phyloP scores from a whole-genome alignment of 2,888 invertebrate genomes.

The Gerosis bhagava region DNA sequence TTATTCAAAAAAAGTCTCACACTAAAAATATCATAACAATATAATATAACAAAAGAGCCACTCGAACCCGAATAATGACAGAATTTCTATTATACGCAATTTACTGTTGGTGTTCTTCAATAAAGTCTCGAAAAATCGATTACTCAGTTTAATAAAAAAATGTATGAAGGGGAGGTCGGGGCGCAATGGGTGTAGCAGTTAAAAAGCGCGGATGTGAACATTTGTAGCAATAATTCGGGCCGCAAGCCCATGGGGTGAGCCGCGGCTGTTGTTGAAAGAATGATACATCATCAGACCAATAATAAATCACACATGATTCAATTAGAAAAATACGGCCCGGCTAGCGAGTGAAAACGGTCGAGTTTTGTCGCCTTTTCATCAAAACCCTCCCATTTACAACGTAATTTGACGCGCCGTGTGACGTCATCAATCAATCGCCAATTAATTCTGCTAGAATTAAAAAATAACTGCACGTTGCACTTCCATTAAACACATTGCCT shows the following conservation, averaged over 20 bases:
- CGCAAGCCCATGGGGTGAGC: slow-evolving; percentile 71
- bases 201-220: slow-evolving; percentile 73
- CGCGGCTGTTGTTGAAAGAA: slow-evolving; percentile 79
- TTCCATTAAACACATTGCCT: no score
- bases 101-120: slow-evolving; percentile 42
- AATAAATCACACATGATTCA: slow-evolving; percentile 82
- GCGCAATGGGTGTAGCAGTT: slow-evolving; percentile 56
- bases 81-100: slow-evolving; percentile 39
- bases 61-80: slow-evolving; percentile 29
- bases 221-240: slow-evolving; percentile 78
- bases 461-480: slow-evolving; percentile 14
- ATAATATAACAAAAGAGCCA: slow-evolving; percentile 16
- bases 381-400: slow-evolving; percentile 58
- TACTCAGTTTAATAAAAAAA: slow-evolving; percentile 69
- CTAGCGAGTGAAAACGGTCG: slow-evolving; percentile 54
- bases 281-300: slow-evolving; percentile 82
- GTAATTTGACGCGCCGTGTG: slow-evolving; percentile 75
- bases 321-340: slow-evolving; percentile 77
- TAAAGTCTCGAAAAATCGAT: slow-evolving; percentile 44
- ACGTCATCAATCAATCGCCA: slow-evolving; percentile 74
- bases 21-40: slow-evolving; percentile 1
- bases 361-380: slow-evolving; percentile 59
- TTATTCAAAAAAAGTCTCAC: slow-evolving; percentile 1
- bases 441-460: slow-evolving; percentile 51
- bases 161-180: slow-evolving; percentile 55